Evolutionary conservation across 2,888 invertebrate genomes (phyloP).

Genomic region (Copidosoma aretas): DNA sequence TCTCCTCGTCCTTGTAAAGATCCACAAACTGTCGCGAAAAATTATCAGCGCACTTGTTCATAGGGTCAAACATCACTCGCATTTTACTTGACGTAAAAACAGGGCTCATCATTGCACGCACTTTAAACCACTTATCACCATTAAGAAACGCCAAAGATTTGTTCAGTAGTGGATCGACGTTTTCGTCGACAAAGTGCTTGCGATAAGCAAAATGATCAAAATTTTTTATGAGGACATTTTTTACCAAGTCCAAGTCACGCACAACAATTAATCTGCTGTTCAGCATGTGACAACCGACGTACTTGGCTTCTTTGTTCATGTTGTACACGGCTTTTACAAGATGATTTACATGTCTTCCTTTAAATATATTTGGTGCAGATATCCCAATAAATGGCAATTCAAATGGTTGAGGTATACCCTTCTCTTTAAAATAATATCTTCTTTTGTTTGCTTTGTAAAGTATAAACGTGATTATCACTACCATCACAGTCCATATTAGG

Average conservation of each 20-base stretch:
- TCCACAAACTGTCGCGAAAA: conserved; percentile 49
- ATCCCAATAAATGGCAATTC: conserved; percentile 8
- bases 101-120: conserved; percentile 65
- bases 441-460: background rate
- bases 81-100: conserved; percentile 66
- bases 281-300: conserved; percentile 12
- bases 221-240: conserved; percentile 29
- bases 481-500: background rate
- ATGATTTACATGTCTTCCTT: conserved; percentile 19
- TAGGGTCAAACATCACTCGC: conserved; percentile 62
- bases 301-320: conserved; percentile 21
- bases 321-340: conserved; percentile 16
- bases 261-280: conserved; percentile 45
- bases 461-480: background rate
- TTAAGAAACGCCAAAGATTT: conserved; percentile 44
- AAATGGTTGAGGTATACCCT: conserved; percentile 2
- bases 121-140: conserved; percentile 65
- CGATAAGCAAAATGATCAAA: conserved; percentile 50
- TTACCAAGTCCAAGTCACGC: conserved; percentile 51
- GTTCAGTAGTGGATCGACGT: conserved; percentile 43
- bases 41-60: conserved; percentile 55
- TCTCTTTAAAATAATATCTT: conserved; percentile 10
- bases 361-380: conserved; percentile 13
- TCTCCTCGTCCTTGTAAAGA: conserved; percentile 23
- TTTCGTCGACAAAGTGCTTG: conserved; percentile 38